A percentile compares a stretch with the other conserved stretches of the same genome.
Conservation (phyloP, 1,140 invertebrate genomes). For the Saxidomus purpurata region DNA sequence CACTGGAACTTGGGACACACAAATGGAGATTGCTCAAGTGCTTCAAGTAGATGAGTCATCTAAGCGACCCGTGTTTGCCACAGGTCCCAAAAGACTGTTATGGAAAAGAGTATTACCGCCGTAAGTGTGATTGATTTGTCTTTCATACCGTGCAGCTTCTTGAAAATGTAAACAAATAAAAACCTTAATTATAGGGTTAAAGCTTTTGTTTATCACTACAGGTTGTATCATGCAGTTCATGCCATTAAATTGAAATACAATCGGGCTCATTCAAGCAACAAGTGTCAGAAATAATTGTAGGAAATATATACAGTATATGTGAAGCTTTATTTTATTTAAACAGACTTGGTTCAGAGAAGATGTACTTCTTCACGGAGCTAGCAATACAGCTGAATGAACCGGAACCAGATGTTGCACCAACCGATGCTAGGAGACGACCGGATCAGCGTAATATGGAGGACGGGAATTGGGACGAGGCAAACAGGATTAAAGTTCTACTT, state of each 20-base stretch:
- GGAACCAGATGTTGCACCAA: conserved; percentile 97
- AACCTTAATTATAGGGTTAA: too few species aligned
- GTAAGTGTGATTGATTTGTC: too few species aligned
- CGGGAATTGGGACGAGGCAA: conserved; percentile 98
- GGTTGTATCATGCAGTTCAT: too few species aligned
- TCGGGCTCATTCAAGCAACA: too few species aligned
- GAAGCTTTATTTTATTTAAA: too few species aligned
- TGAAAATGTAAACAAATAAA: too few species aligned
- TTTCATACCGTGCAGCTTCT: too few species aligned
- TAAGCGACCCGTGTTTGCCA: conserved; percentile 95
- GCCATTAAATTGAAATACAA: too few species aligned
- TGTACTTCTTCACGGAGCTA: conserved; percentile 97
- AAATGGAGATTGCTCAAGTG: conserved; percentile 97
- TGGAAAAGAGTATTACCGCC: conserved; percentile 95
- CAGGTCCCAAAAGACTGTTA: conserved; percentile 92
- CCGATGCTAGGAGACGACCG: conserved; percentile 96
- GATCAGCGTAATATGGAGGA: conserved; percentile 99
- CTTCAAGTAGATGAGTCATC: conserved; percentile 90
- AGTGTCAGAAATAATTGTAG: too few species aligned
- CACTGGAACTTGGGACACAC: conserved; percentile 97
- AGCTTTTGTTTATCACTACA: too few species aligned
- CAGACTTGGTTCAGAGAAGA: conserved; percentile 90
- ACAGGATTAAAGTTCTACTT: conserved; percentile 94
- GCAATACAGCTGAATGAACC: conserved; percentile 98
- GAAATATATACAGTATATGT: too few species aligned